Evolutionary conservation across 2,113 vertebrate species (phyloP).

Genomic region (Nymphicus hollandicus): DNA sequence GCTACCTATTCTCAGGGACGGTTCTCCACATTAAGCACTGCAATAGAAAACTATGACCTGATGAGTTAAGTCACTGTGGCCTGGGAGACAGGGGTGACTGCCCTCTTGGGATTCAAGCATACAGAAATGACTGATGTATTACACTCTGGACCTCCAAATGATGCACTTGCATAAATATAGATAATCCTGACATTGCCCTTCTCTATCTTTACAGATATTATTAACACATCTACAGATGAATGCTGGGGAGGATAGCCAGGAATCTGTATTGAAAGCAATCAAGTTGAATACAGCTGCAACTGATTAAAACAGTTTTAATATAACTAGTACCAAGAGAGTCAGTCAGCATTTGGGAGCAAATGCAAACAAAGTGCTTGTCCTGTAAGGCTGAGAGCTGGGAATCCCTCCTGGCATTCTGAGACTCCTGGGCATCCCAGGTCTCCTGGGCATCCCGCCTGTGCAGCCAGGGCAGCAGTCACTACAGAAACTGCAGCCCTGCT

Average conservation of each 20-base stretch:
- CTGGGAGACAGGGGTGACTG: background rate
- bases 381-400: background rate
- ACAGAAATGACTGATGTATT: background rate
- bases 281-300: background rate
- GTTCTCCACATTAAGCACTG: background rate
- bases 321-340: background rate
- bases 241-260: background rate
- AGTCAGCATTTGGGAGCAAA: background rate
- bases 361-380: background rate
- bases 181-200: background rate
- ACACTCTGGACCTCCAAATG: background rate
- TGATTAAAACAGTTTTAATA: conserved; percentile 26
- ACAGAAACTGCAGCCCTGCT: background rate
- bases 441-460: background rate
- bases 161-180: background rate
- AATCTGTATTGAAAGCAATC: background rate
- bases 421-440: background rate
- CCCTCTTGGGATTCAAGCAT: background rate
- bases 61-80: background rate
- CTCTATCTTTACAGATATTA: background rate
- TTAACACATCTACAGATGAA: background rate
- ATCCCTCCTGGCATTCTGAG: background rate
- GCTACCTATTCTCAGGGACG: background rate
- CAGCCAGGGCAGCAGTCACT: background rate
- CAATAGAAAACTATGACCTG: background rate